These are phyloP conservation scores for Coelinius sp. DNA, from an alignment of 2,888 invertebrate genomes.

Conservation along the genomic window DNA sequence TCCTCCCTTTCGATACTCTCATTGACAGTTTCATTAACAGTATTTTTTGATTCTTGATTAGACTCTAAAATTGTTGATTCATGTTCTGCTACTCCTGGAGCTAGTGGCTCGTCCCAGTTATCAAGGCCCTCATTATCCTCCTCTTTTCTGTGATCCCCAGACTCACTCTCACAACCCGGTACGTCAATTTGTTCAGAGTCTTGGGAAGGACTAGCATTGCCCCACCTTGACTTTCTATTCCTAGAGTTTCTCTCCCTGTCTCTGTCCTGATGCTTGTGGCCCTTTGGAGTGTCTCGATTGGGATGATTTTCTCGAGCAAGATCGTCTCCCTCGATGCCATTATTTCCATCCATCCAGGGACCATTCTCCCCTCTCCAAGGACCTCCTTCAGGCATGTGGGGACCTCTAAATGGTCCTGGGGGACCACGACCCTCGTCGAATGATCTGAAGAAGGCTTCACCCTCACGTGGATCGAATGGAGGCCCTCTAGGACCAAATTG, in stretches of 20 bases:
- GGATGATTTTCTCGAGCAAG: slow-evolving; percentile 40
- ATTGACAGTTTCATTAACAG: not conserved
- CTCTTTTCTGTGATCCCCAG: slow-evolving; percentile 12
- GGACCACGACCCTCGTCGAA: slow-evolving; percentile 62
- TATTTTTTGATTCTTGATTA: not conserved
- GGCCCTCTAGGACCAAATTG: slow-evolving; percentile 64
- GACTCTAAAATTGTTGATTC: not conserved
- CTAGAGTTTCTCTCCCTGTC: slow-evolving; percentile 43
- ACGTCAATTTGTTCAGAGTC: slow-evolving; percentile 47
- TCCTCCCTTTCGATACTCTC: not conserved
- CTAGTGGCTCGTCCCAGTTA: not conserved
- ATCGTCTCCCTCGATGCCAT: slow-evolving; percentile 49
- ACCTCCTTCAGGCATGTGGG: slow-evolving; percentile 54
- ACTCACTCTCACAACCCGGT: slow-evolving; percentile 30
- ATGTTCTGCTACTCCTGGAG: not conserved
- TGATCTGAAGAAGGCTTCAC: slow-evolving; percentile 62
- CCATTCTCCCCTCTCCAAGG: slow-evolving; percentile 44
- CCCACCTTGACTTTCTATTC: slow-evolving; percentile 60
- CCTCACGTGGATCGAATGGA: slow-evolving; percentile 61
- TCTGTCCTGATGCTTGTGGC: slow-evolving; percentile 37
- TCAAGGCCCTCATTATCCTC: not conserved
- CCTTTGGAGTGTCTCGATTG: slow-evolving; percentile 50
- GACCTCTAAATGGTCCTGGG: slow-evolving; percentile 48
- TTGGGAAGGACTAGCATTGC: slow-evolving; percentile 52
- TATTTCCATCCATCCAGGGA: slow-evolving; percentile 52